Evolutionary conservation across 53 echinoderm and acorn worm genomes (phyloP), one percentile per base, ranked within the genome.

Genomic region (Echinarachnius parma): DNA sequence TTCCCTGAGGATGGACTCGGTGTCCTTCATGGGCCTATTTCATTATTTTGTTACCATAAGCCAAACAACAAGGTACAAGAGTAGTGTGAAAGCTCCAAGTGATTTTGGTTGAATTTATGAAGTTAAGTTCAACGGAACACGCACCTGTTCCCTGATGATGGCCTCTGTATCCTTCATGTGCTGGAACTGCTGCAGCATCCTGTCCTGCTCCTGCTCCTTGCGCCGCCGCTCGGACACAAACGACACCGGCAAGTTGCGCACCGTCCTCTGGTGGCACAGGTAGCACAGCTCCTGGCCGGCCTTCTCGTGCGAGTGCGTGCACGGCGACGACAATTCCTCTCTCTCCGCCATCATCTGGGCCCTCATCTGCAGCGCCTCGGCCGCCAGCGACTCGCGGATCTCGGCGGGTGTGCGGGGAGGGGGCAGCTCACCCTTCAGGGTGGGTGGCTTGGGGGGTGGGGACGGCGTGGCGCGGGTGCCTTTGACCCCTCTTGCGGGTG

Each of bases 201-300:
- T 75, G 63, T 95, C 96, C 46, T 95, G 90, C 50, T 95, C 96
- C 61, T 90, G 89, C 15, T 95, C 96, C 61, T 90, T 95, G 26
- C 87, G 66, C 34, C 76, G 77, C 27, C 87, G 52, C 61, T 95
- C 96, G 1, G 74, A 72, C 24, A 87, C 90, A 61, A 95, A 95
- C 8, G 87, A 90, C 0, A 95, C 87, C 0, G 96, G 96, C 3
- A 95, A 84, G 49, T 95, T 95, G 69, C 85, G 78, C 16, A 83
- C 86, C 5, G 86, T 87, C 53, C 96, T 87, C 75, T 95, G 96
- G 56, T 95, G 96, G 69, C 96, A 95, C 24, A 95, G 72, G 46
- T 95, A 95, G 60, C 96, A 95, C 37, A 95, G 82, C 34, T 95
- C 96, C 61, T 95, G 96, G 0, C 96, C 96, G 2, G 91, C 91